phyloP scores from a whole-genome alignment of 2,888 invertebrate species.

The Calliopum simillimum region DNA sequence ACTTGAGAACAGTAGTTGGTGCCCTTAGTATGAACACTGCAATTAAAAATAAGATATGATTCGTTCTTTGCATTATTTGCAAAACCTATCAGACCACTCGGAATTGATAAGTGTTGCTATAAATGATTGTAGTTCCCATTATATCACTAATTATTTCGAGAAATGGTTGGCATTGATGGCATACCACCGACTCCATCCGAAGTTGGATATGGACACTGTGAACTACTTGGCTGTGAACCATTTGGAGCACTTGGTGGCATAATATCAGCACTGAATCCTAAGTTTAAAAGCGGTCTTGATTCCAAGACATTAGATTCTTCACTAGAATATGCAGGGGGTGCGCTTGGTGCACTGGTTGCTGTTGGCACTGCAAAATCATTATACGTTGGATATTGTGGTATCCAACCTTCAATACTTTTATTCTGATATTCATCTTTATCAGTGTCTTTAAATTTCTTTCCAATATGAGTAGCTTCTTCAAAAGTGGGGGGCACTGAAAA shows the following conservation, averaged over 20 bases:
- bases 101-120: too few species aligned
- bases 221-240: neutral
- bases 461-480: conserved; percentile 49
- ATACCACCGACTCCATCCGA: too few species aligned
- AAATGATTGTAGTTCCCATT: too few species aligned
- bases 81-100: too few species aligned
- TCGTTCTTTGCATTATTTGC: too few species aligned
- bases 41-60: too few species aligned
- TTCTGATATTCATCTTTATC: conserved; percentile 42
- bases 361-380: conserved; percentile 45
- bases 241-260: neutral
- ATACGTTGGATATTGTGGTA: conserved; percentile 53
- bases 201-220: neutral
- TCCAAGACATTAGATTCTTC: neutral
- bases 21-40: too few species aligned
- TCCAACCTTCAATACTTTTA: conserved; percentile 42
- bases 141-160: too few species aligned
- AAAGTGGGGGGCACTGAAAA: conserved; percentile 50
- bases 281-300: neutral
- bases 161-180: too few species aligned
- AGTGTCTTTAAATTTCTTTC: conserved; percentile 47
- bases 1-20: too few species aligned
- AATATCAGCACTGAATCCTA: neutral
- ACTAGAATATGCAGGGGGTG: conserved; percentile 19
- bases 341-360: conserved; percentile 5